These are phyloP conservation scores for Axinella damicornis DNA, from an alignment of 37 sponge, comb jelly and placozoan genomes.

Conservation along the genomic window DNA sequence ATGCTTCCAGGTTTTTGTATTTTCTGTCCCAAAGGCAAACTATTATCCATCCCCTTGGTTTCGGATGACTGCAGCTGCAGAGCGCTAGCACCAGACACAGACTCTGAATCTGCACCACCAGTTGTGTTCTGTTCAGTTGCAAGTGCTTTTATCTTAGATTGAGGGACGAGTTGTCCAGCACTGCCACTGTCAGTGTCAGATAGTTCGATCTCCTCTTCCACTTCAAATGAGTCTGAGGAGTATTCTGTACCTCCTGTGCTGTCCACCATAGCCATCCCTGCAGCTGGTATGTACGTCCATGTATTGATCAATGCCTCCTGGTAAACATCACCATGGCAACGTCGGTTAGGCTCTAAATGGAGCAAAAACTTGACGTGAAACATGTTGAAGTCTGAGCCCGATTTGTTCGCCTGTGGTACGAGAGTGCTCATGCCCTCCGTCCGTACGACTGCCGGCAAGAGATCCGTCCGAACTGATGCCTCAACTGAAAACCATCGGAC, in stretches of 20 bases:
- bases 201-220: not conserved
- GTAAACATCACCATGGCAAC: not conserved
- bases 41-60: not conserved
- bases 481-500: too few species aligned
- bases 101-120: not conserved
- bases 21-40: not conserved
- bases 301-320: not conserved
- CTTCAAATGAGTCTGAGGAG: slow-evolving; percentile 34
- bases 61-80: not conserved
- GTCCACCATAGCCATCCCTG: slow-evolving; percentile 6
- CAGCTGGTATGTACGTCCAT: not conserved
- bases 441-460: too few species aligned
- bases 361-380: not conserved
- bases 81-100: too few species aligned
- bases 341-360: not conserved
- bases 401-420: slow-evolving; percentile 30
- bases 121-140: slow-evolving; percentile 5
- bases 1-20: too few species aligned
- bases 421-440: slow-evolving; percentile 1
- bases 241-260: not conserved
- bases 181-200: too few species aligned
- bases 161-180: too few species aligned
- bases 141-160: too few species aligned
- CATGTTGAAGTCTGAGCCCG: not conserved
- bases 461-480: too few species aligned